phyloP scores from a whole-genome alignment of 2,113 vertebrate species.

The Xiphias gladius region DNA sequence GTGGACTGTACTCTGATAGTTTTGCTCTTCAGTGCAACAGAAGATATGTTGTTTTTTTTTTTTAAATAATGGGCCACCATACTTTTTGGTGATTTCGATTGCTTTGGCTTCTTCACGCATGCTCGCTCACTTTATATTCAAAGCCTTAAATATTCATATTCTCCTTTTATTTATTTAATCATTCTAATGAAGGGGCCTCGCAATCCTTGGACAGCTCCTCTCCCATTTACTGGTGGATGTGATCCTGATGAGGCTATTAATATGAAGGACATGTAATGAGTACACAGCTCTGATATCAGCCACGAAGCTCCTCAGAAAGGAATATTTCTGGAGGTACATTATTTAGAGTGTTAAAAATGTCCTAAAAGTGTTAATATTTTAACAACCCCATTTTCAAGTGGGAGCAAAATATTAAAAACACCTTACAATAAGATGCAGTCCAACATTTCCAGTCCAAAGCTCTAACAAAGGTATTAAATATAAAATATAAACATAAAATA shows the following conservation, averaged over 20 bases:
- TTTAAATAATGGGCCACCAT: not conserved
- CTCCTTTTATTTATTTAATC: conserved; percentile 3
- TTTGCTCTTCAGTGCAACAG: no score
- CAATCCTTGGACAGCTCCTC: not conserved
- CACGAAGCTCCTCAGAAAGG: not conserved
- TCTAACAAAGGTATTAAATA: no score
- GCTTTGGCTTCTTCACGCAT: not conserved
- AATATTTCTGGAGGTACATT: not conserved
- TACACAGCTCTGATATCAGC: not conserved
- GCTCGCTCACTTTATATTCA: conserved; percentile 10
- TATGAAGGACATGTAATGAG: not conserved
- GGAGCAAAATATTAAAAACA: not conserved
- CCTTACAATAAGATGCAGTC: not conserved
- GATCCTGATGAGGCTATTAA: conserved; percentile 20
- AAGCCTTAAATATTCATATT: conserved; percentile 30
- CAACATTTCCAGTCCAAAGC: no score
- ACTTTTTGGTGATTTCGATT: not conserved
- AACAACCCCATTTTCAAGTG: not conserved
- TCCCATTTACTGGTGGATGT: not conserved
- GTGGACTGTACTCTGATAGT: no score
- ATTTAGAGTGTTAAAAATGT: not conserved
- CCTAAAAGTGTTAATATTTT: not conserved
- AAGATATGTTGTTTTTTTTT: no score
- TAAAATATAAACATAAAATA: no score
- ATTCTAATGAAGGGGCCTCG: not conserved